These are phyloP conservation scores for Pseudococcus jackbeardsleyi DNA, from an alignment of 2,888 invertebrate species.

Conservation along the genomic window DNA sequence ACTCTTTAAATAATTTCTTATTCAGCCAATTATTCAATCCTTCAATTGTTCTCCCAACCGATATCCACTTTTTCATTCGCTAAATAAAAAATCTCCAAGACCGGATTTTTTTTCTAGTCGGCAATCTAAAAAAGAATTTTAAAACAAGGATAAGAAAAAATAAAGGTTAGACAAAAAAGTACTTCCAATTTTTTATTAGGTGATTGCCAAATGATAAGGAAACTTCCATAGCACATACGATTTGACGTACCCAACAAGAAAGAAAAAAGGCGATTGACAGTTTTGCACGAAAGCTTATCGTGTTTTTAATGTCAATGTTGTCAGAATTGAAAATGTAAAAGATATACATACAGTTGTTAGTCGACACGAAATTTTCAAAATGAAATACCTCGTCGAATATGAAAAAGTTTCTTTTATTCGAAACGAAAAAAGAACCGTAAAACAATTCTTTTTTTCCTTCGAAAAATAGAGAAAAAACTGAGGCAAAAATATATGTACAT, in stretches of 20 bases:
- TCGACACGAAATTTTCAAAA: not conserved
- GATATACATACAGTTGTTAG: not conserved
- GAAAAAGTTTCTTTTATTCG: not conserved
- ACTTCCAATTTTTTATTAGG: not conserved
- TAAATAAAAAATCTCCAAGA: too few relatives aligned
- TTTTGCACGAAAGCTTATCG: slow-evolving; percentile 9
- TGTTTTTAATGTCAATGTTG: slow-evolving; percentile 14
- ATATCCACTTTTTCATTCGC: too few relatives aligned
- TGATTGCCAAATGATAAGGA: not conserved
- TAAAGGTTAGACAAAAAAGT: not conserved
- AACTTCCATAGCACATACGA: not conserved
- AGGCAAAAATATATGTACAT: not conserved
- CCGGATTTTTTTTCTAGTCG: too few relatives aligned
- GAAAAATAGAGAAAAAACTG: not conserved
- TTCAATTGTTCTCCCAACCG: too few relatives aligned
- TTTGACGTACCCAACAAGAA: not conserved
- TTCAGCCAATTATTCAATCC: too few relatives aligned
- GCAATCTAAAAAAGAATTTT: not conserved
- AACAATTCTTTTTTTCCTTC: not conserved
- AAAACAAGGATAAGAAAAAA: not conserved
- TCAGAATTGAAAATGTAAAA: slow-evolving; percentile 18
- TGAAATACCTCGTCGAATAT: not conserved
- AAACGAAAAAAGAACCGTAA: not conserved
- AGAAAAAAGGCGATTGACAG: not conserved
- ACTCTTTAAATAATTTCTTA: too few relatives aligned